phyloP scores from a whole-genome alignment of 2,888 invertebrate genomes.

The Agrochola lota region DNA sequence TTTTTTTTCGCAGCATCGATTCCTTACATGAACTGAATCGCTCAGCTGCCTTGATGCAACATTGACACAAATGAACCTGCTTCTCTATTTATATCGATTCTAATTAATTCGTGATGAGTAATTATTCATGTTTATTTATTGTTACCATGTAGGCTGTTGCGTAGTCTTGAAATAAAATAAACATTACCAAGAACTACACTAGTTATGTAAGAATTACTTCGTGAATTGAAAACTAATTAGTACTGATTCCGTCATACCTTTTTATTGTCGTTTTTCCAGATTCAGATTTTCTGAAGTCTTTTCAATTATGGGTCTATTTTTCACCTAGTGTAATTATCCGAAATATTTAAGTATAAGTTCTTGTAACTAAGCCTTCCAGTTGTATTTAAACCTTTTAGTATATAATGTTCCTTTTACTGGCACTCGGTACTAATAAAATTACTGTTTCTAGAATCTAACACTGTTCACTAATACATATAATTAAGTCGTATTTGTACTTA shows the following conservation, averaged over 20 bases:
- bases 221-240: neutral
- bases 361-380: neutral
- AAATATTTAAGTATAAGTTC: neutral
- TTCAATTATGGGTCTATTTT: neutral
- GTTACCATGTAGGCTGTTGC: conserved; percentile 23
- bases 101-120: conserved; percentile 50
- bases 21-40: conserved; percentile 17
- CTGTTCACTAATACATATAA: neutral
- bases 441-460: neutral
- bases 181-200: neutral
- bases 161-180: conserved; percentile 18
- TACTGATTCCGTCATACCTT: neutral
- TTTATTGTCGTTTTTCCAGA: neutral
- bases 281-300: neutral
- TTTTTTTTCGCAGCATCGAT: conserved; percentile 1
- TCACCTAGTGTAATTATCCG: neutral
- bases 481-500: conserved; percentile 90
- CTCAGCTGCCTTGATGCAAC: conserved; percentile 43
- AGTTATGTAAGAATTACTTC: neutral
- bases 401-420: neutral
- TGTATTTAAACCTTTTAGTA: neutral
- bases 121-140: conserved; percentile 47
- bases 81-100: conserved; percentile 33
- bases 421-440: neutral
- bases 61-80: conserved; percentile 58